Conservation (phyloP, 2,888 invertebrate genomes). For the Cantharis nigra region DNA sequence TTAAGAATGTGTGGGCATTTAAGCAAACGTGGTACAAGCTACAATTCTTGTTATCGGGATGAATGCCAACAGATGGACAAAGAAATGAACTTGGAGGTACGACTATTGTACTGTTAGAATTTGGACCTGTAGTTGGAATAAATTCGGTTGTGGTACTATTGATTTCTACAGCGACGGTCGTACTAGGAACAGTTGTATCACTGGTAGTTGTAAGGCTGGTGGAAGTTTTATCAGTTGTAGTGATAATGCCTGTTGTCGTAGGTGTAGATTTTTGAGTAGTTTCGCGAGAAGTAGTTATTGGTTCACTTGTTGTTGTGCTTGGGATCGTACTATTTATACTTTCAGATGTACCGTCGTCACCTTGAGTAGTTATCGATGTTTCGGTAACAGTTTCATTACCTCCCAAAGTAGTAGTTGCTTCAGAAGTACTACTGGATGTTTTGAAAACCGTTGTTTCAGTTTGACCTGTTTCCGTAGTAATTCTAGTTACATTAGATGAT, state of each 20-base stretch:
- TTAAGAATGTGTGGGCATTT: constrained; percentile 25
- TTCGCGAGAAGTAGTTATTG: too few relatives aligned
- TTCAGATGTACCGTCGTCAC: not conserved
- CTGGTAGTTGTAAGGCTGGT: not conserved
- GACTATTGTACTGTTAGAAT: not conserved
- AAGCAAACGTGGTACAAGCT: constrained; percentile 44
- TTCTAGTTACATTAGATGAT: not conserved
- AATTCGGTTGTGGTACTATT: not conserved
- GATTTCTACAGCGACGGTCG: not conserved
- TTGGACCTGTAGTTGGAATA: not conserved
- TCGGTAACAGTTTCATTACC: not conserved
- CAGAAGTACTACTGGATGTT: not conserved
- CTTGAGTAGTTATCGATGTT: not conserved
- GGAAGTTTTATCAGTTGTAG: too few relatives aligned
- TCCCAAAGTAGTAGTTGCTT: not conserved
- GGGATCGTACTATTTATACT: not conserved
- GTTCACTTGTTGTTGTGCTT: not conserved
- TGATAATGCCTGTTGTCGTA: not conserved
- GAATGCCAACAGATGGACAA: constrained; percentile 41
- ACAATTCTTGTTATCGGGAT: constrained; percentile 42
- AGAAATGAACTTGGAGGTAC: constrained; percentile 27
- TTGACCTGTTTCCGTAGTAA: not conserved
- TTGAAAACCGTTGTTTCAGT: not conserved
- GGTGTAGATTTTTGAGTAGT: not conserved
- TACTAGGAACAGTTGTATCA: not conserved